Evolutionary conservation across 53 echinoderm and acorn worm species (phyloP), one percentile per base, ranked within the genome.

Genomic region (Mesocentrotus franciscanus): DNA sequence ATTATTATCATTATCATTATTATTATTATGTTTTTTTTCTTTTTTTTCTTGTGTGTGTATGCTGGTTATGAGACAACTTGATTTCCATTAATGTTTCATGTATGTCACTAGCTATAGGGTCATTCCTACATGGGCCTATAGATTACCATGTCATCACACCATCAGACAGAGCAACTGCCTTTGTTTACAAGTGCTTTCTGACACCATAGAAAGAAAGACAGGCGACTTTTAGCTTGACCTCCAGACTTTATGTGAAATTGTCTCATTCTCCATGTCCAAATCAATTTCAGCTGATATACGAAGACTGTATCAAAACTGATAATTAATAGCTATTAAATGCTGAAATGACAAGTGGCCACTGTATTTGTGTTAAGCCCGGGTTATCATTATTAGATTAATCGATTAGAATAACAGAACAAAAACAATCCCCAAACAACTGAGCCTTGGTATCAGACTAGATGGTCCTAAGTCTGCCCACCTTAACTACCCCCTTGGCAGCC

Each of bases 401-500:
- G 49, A 49, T 49, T 49, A 49, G 3, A 49, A 2, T 49, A 74
- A 12, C 8, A 68, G 24, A 68, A 61, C 61, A 61, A 15, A 13
- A 61, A 8, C 8, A 6, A 18, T 68, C 68, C 20, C 26, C 76
- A 1, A 76, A 32, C 14, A 33, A 32, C 33, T 34, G 8, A 81
- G 58, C 58, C 87, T 87, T 87, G 57, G 9, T 27, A 87, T 57
- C 27, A 87, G 59, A 87, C 87, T 87, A 87, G n/a, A 17, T 56
- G 56, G 5, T 57, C 56, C n/a, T 75, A 36, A 20, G 91, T 91
- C 91, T 91, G 35, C 72, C 92, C 56, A 42, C 49, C 76, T 30
- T 93, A 93, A 93, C 59, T 64, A 61, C 93, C 79, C 93, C 93
- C 93, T 8, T 93, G 93, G 81, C 61, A 93, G 93, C 61, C 93